phyloP scores from a whole-genome alignment of 2,888 invertebrate species.

The Serripes groenlandicus region DNA sequence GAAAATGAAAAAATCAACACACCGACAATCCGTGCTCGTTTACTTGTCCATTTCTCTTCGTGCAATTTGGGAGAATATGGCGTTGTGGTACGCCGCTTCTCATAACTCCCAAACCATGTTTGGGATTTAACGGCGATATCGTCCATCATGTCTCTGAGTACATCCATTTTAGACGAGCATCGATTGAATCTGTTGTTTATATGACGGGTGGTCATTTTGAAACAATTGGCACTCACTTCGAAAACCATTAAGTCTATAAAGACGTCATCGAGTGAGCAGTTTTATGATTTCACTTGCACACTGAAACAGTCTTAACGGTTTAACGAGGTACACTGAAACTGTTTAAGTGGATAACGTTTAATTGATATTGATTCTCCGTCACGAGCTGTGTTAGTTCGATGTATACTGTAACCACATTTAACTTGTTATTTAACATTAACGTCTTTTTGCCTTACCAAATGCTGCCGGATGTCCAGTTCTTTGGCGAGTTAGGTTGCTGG shows the following conservation, averaged over 20 bases:
- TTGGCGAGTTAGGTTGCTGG: no score
- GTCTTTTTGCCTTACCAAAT: no score
- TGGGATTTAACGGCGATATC: constrained; percentile 5
- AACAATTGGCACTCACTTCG: neutral
- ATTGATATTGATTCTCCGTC: no score
- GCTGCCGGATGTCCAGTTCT: no score
- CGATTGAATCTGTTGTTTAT: constrained; percentile 14
- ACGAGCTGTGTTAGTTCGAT: no score
- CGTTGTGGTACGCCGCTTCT: constrained; percentile 2
- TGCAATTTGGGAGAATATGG: constrained; percentile 8
- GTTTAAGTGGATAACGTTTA: no score
- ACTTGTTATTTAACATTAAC: no score
- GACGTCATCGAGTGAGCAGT: no score
- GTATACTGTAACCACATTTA: no score
- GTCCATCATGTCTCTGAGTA: constrained; percentile 15
- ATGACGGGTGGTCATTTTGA: constrained; percentile 3
- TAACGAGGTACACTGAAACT: no score
- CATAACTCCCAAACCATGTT: constrained; percentile 6
- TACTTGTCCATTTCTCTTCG: constrained; percentile 15
- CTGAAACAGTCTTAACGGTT: no score
- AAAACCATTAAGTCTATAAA: constrained; percentile 13
- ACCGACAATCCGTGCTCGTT: constrained; percentile 7
- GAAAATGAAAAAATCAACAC: constrained; percentile 11
- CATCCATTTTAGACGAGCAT: constrained; percentile 8
- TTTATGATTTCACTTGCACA: no score